phyloP scores from a whole-genome alignment of 1,140 invertebrate genomes.

The Papilio dardanus region DNA sequence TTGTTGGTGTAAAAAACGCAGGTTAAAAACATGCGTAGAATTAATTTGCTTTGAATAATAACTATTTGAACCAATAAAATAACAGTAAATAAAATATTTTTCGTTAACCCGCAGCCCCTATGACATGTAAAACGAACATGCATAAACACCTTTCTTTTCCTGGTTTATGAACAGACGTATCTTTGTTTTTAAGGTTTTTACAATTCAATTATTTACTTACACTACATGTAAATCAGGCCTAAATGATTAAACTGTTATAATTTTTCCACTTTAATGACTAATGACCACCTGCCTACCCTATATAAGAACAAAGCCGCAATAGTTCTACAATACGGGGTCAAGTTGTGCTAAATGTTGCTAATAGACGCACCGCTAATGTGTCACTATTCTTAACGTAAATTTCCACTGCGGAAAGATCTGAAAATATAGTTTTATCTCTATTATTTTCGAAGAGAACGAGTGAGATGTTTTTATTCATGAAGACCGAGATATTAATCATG shows the following conservation, averaged over 20 bases:
- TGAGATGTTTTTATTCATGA: no score
- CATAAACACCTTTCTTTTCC: neutral
- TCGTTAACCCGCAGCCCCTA: slow-evolving; percentile 59
- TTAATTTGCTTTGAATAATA: no score
- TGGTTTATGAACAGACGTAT: neutral
- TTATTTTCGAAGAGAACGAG: no score
- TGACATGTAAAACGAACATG: slow-evolving; percentile 26
- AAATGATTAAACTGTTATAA: neutral
- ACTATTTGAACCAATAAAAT: no score
- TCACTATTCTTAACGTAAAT: neutral
- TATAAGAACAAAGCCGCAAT: slow-evolving; percentile 12
- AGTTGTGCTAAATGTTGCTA: slow-evolving; percentile 18
- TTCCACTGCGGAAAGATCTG: neutral
- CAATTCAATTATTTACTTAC: no score
- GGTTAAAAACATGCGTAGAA: no score
- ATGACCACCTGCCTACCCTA: slow-evolving; percentile 12
- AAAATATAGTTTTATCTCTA: no score
- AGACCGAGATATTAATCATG: no score
- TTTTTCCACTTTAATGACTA: neutral
- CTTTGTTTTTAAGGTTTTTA: neutral
- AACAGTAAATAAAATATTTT: no score
- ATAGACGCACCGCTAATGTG: neutral
- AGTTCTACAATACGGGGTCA: neutral
- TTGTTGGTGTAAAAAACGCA: no score
- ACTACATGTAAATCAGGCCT: no score